These are phyloP conservation scores for Anguilla marmorata DNA, from an alignment of 2,797 vertebrate genomes.

Conservation along the genomic window DNA sequence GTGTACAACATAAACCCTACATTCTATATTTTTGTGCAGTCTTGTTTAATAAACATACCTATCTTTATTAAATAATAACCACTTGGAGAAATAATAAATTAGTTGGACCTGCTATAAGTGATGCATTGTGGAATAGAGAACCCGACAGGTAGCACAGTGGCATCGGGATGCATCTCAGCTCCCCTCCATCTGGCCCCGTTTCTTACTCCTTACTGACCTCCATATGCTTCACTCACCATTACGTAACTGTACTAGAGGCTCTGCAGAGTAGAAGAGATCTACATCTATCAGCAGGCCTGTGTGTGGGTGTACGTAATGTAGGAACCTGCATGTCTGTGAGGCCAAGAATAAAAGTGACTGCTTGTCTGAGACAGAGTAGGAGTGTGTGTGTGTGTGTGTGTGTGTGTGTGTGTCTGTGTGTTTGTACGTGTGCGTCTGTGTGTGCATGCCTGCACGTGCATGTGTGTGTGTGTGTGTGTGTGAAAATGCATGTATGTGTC, in stretches of 20 bases:
- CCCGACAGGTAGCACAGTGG: too few relatives aligned
- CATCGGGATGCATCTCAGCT: not conserved
- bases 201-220: not conserved
- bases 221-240: not conserved
- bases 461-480: not conserved
- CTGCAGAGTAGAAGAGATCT: not conserved
- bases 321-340: too few relatives aligned
- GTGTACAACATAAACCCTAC: not conserved
- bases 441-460: not conserved
- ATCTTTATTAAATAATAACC: not conserved
- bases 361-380: not conserved
- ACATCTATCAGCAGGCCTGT: not conserved
- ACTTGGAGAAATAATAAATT: not conserved
- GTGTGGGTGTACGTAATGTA: too few relatives aligned
- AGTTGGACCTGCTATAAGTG: not conserved
- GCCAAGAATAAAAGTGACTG: too few relatives aligned
- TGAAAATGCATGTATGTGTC: not conserved
- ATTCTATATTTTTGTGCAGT: not conserved
- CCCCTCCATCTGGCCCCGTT: not conserved
- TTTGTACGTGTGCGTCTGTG: not conserved
- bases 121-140: not conserved
- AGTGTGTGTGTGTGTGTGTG: not conserved
- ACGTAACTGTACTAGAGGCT: not conserved
- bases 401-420: not conserved
- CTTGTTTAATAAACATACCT: not conserved